Evolutionary conservation across 2,113 vertebrate species (phyloP).

Genomic region (Erpornis zantholeuca): DNA sequence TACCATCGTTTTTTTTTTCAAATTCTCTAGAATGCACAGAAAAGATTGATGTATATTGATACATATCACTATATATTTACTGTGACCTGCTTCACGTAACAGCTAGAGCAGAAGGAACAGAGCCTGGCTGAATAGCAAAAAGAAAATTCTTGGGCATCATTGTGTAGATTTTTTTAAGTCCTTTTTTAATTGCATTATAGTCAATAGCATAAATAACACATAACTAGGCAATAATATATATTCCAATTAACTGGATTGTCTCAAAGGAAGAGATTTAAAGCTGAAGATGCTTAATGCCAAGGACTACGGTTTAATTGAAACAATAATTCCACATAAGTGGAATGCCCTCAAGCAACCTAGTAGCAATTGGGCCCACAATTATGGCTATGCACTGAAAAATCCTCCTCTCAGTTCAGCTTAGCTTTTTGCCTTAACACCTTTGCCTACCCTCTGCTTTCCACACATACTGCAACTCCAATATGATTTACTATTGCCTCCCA

Average conservation of each 20-base stretch:
- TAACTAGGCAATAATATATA: constrained; percentile 41
- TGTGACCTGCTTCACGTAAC: neutral
- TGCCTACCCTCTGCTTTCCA: neutral
- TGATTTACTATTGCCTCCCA: neutral
- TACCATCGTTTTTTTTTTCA: neutral
- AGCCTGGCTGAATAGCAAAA: neutral
- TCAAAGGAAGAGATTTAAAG: constrained; percentile 36
- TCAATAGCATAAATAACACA: constrained; percentile 16
- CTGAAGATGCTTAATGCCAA: constrained; percentile 17
- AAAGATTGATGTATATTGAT: neutral
- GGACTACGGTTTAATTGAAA: constrained; percentile 49
- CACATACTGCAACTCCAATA: neutral
- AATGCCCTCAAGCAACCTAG: constrained; percentile 44
- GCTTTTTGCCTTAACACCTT: constrained; percentile 9
- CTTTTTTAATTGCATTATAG: constrained; percentile 3
- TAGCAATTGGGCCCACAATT: neutral
- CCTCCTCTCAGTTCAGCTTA: neutral
- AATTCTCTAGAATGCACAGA: neutral
- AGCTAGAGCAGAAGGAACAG: neutral
- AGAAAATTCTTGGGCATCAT: neutral
- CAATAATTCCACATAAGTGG: constrained; percentile 47
- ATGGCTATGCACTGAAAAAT: neutral
- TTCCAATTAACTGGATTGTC: constrained; percentile 50
- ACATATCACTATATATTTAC: neutral
- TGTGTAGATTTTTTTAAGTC: neutral